Evolutionary conservation across 2,888 invertebrate species (phyloP), one percentile per base, ranked within the genome.

Genomic region (Epirrhoe alternata): DNA sequence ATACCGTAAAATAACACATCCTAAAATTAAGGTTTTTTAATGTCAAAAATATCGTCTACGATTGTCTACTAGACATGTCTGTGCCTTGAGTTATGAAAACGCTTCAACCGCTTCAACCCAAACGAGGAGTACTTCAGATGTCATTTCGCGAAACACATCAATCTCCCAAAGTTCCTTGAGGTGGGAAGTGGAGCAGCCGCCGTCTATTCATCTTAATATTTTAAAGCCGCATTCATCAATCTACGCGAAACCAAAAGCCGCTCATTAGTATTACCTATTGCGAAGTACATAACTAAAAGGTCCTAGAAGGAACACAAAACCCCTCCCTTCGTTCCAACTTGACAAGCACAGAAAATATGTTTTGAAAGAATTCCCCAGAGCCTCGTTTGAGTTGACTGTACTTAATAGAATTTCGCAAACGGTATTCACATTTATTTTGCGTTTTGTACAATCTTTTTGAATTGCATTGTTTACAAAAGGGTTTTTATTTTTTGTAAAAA

Each of bases 121-220:
- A 14, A 74, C 69, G 71, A 70, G 68, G 75, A 74, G 73, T 74
- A 69, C 69, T 73, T 67, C 71, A 72, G 75, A 74, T 80, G 82
- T 82, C 83, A 77, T 74, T 80, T 71, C 76, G 74, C 75, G 74
- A 81, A 85, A 83, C 83, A 83, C 86, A 87, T 88, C 87, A 87
- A 87, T 87, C 86, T 84, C 75, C 14, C 72, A 72, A 79, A 81
- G 79, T 79, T 78, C 61, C 65, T 70, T 66, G 68, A 70, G 68
- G 62, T 66, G 72, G 68, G 55, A 59, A 55, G 64, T 49, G 53
- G 53, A 73, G 68, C 69, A 68, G 70, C 68, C 71, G 68, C 66
- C 58, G 64, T 74, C 80, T 81, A 83, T 81, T 80, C 77, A 78
- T 82, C 81, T 82, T 77, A 80, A 79, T 77, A 76, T 77, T 81